A percentile compares a stretch with the other conserved stretches of the same genome.
Conservation (phyloP, 1,140 invertebrate genomes). For the Solen grandis region DNA sequence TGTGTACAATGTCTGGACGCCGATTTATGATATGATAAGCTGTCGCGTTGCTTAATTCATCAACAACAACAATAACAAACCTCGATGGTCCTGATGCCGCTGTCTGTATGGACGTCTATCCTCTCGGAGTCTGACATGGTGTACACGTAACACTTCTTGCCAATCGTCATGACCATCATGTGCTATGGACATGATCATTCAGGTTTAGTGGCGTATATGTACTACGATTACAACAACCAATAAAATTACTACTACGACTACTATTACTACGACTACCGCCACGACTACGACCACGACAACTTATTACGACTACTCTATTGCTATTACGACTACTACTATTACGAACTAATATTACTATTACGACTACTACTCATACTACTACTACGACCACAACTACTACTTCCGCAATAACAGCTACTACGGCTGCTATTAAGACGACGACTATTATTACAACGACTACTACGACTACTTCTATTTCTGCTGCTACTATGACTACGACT, state of each 20-base stretch:
- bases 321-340: too few species aligned
- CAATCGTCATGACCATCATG: neutral
- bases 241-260: conserved; percentile 21
- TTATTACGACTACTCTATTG: too few species aligned
- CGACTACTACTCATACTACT: too few species aligned
- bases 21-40: neutral
- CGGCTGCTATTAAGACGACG: too few species aligned
- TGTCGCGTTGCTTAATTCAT: neutral
- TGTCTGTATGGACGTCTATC: neutral
- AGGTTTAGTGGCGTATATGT: neutral
- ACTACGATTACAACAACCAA: conserved; percentile 3
- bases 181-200: neutral
- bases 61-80: neutral
- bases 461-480: too few species aligned
- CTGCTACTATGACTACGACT: too few species aligned
- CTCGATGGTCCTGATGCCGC: neutral
- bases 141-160: neutral
- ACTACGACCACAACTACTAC: too few species aligned
- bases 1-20: neutral
- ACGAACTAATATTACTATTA: conserved; percentile 1
- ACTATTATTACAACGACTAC: too few species aligned
- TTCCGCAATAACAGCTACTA: too few species aligned
- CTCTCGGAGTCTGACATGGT: neutral
- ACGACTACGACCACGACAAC: too few species aligned
- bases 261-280: too few species aligned